Evolutionary conservation across 2,113 vertebrate species (phyloP).

Genomic region (Clarias batrachus): DNA sequence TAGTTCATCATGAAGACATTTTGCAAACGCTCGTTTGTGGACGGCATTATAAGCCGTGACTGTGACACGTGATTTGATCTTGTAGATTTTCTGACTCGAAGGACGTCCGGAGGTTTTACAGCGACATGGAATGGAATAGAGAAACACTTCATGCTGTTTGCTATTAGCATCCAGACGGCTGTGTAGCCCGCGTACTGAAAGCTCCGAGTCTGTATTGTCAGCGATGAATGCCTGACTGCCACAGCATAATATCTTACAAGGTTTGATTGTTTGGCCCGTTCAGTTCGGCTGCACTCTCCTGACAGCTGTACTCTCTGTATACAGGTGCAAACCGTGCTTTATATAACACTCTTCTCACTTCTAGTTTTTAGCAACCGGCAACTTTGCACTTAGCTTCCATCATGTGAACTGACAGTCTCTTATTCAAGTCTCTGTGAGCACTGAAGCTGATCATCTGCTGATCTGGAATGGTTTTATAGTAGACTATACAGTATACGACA

Average conservation of each 20-base stretch:
- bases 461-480: not conserved
- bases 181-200: slow-evolving; percentile 61
- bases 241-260: slow-evolving; percentile 37
- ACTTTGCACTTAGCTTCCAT: slow-evolving; percentile 3
- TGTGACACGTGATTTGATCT: slow-evolving; percentile 13
- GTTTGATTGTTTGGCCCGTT: slow-evolving; percentile 41
- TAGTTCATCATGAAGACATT: slow-evolving; percentile 15
- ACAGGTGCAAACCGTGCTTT: not conserved
- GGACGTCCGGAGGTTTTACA: slow-evolving; percentile 56
- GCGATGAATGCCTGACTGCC: slow-evolving; percentile 50
- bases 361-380: not conserved
- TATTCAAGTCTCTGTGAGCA: not conserved
- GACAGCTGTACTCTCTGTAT: slow-evolving; percentile 15
- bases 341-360: not conserved
- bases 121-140: slow-evolving; percentile 18
- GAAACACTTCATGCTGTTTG: slow-evolving; percentile 43
- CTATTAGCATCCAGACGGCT: slow-evolving; percentile 62
- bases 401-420: not conserved
- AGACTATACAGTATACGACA: not conserved
- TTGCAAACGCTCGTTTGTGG: slow-evolving; percentile 6
- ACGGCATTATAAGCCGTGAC: slow-evolving; percentile 45
- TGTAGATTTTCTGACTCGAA: slow-evolving; percentile 53
- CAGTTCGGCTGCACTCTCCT: slow-evolving; percentile 36
- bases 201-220: slow-evolving; percentile 51
- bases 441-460: not conserved